Evolutionary conservation across 2,888 invertebrate species (phyloP).

Genomic region (Macrosiphum euphorbiae): DNA sequence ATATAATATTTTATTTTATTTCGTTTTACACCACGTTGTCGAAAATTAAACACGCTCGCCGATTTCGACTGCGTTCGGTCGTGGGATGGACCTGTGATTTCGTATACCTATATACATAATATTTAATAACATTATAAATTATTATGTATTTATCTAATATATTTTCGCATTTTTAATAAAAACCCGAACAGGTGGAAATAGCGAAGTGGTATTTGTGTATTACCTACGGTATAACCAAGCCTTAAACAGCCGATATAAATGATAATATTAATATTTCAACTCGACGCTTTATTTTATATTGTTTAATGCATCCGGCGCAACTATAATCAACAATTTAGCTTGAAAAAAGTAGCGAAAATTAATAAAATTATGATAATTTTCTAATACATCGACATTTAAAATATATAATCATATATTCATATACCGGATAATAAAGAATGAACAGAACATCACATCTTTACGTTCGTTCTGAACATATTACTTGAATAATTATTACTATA

Average conservation of each 20-base stretch:
- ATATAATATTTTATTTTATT: background rate
- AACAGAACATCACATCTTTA: background rate
- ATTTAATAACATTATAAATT: background rate
- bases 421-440: background rate
- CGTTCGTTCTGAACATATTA: background rate
- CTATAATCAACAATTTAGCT: background rate
- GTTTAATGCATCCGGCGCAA: background rate
- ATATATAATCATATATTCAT: background rate
- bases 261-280: background rate
- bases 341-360: background rate
- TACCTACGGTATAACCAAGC: background rate
- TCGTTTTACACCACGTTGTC: slow-evolving; percentile 24
- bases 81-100: background rate
- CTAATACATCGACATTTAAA: background rate
- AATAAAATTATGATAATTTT: background rate
- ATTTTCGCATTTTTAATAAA: background rate
- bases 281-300: background rate
- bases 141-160: background rate
- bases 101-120: background rate
- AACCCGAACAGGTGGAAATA: background rate
- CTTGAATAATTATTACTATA: background rate
- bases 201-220: background rate
- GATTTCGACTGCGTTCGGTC: background rate
- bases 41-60: slow-evolving; percentile 11
- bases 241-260: background rate